A percentile compares a stretch with the other conserved stretches of the same genome.
Evolutionary conservation across 2,888 invertebrate genomes (phyloP).

Genomic region (Actias luna): DNA sequence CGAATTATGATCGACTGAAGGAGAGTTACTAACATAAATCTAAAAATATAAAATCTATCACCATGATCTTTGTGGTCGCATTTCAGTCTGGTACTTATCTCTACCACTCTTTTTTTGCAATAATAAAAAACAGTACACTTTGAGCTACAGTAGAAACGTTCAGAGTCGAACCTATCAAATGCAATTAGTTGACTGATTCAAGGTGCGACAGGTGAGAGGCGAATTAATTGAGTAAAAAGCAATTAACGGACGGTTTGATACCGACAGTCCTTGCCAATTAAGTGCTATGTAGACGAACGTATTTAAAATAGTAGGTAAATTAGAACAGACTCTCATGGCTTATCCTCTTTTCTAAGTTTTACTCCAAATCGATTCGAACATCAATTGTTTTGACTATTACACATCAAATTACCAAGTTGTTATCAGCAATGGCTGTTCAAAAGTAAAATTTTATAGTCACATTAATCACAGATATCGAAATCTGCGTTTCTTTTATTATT

Average conservation of each 20-base stretch:
- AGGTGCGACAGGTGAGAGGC: conserved; percentile 24
- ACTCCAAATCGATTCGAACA: background rate
- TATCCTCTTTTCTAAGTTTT: background rate
- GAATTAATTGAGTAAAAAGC: conserved; percentile 43
- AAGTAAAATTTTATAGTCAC: too few relatives aligned
- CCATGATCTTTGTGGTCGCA: too few relatives aligned
- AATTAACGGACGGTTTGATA: conserved; percentile 36
- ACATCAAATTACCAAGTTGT: too few relatives aligned
- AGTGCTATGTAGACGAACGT: background rate
- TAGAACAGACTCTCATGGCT: background rate
- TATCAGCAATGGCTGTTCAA: too few relatives aligned
- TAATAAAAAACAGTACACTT: background rate
- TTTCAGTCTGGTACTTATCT: too few relatives aligned
- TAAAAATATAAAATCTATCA: too few relatives aligned
- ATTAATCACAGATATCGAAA: too few relatives aligned
- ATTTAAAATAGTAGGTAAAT: background rate
- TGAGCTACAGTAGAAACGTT: background rate
- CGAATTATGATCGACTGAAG: too few relatives aligned
- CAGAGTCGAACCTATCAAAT: conserved; percentile 9
- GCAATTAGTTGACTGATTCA: conserved; percentile 23
- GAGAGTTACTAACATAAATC: too few relatives aligned
- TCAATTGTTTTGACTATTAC: background rate
- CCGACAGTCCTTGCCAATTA: conserved; percentile 31
- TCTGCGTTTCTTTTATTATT: too few relatives aligned
- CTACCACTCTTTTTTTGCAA: too few relatives aligned